phyloP scores from a whole-genome alignment of 2,113 vertebrate species.

The Odontesthes bonariensis region DNA sequence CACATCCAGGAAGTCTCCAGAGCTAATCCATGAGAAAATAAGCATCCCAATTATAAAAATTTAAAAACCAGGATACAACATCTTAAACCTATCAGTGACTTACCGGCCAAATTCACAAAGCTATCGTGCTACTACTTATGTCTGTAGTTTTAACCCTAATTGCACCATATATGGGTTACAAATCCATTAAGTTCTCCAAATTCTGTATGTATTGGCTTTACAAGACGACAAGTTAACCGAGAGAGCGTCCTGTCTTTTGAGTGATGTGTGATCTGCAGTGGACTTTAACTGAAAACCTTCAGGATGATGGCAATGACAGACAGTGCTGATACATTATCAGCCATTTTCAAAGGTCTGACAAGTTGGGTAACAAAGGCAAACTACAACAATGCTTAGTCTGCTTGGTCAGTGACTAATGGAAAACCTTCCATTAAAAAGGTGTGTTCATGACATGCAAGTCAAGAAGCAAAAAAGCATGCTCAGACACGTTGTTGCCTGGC shows the following conservation, averaged over 20 bases:
- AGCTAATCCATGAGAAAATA: too few species aligned
- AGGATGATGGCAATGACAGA: too few species aligned
- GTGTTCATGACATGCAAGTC: conserved; percentile 6
- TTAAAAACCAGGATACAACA: conserved; percentile 31
- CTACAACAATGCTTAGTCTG: too few species aligned
- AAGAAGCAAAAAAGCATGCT: conserved; percentile 20
- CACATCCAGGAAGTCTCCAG: neutral
- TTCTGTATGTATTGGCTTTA: neutral
- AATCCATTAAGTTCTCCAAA: conserved; percentile 14
- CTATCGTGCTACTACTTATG: neutral
- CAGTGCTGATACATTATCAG: too few species aligned
- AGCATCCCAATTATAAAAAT: neutral
- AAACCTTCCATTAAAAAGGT: too few species aligned
- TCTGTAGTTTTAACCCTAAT: neutral
- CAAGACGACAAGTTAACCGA: neutral
- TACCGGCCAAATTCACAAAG: neutral
- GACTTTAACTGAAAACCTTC: neutral
- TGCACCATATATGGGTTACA: conserved; percentile 14
- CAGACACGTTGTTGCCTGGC: conserved; percentile 5
- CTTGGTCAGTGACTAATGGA: too few species aligned
- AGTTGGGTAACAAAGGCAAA: too few species aligned
- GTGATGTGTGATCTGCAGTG: neutral
- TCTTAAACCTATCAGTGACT: neutral
- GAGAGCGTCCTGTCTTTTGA: neutral
- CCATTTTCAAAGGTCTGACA: too few species aligned